Evolutionary conservation across 37 sponge, comb jelly and placozoan species (phyloP).

Genomic region (Dysidea cf. avara): DNA sequence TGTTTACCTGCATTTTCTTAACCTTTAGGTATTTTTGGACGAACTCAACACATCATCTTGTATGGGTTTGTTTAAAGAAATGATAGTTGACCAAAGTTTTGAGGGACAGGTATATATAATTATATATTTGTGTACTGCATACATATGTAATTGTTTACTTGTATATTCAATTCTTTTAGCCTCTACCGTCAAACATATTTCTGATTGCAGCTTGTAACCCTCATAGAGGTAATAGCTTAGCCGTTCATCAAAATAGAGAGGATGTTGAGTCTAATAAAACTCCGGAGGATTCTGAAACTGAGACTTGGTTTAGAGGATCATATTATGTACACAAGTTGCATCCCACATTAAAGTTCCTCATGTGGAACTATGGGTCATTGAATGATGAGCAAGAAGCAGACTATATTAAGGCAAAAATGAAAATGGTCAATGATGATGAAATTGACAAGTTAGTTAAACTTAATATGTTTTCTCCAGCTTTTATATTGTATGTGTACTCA

Average conservation of each 20-base stretch:
- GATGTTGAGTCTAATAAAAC: too few species aligned
- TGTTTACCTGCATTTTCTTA: too few species aligned
- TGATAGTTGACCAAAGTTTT: constrained; percentile 75
- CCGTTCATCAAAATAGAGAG: too few species aligned
- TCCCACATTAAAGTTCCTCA: constrained; percentile 75
- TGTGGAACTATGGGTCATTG: constrained; percentile 91
- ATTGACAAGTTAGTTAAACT: constrained; percentile 17
- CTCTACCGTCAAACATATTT: constrained; percentile 71
- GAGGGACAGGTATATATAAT: constrained; percentile 60
- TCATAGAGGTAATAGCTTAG: constrained; percentile 70
- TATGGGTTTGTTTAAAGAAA: constrained; percentile 84
- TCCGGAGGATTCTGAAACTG: constrained; percentile 15
- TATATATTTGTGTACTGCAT: not conserved
- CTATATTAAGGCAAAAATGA: constrained; percentile 80
- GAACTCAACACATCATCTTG: constrained; percentile 93
- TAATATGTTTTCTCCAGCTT: too few species aligned
- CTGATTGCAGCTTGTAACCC: constrained; percentile 86
- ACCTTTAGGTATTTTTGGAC: constrained; percentile 69
- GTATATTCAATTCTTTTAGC: too few species aligned
- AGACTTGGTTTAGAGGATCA: constrained; percentile 70
- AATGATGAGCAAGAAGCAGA: constrained; percentile 79
- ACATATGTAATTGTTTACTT: too few species aligned
- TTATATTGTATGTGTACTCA: too few species aligned
- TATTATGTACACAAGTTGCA: constrained; percentile 84
- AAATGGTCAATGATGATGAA: constrained; percentile 50